Evolutionary conservation across 2,113 vertebrate species (phyloP), one percentile per base, ranked within the genome.

Genomic region (Corvus moneduloides): DNA sequence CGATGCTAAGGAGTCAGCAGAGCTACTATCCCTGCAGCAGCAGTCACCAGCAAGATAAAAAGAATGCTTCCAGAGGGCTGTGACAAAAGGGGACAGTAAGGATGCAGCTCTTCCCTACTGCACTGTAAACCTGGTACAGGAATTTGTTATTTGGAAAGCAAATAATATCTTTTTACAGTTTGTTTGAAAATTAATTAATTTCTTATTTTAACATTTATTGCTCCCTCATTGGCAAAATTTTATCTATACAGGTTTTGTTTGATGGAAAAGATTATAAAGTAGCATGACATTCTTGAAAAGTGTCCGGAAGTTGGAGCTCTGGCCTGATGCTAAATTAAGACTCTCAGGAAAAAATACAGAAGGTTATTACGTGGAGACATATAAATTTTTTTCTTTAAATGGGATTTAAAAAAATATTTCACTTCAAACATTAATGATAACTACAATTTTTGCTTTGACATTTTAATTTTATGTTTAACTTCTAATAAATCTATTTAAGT

Each of bases 261-360:
- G 74, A 94, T 93, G 90, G 92, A 95, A 96, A 97, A 71, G 4
- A 44, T 83, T 33, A 86, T 61, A 78, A 95, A 75, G 84, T 85
- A 89, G 49, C 64, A 81, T 79, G 77, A 59, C 30, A 73, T 95
- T 93, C 87, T 87, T 54, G 48, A 79, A 91, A 73, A 41, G 16
- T 2, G 5, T 12, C 27, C 76, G 41, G n/a, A 88, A 66, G 2
- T 2, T 62, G 23, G 11, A 73, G 21, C 14, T 78, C 56, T 74
- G 23, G 3, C 10, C 35, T 77, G 21, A 26, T 81, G 35, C 2
- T 48, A 64, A 20, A 30, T 46, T 16, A 46, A 56, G 79, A 23
- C 7, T 55, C 46, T 37, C 0, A 4, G 19, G 17, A 39, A 63
- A 88, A 87, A 48, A 4, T n/a, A 13, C 10, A 66, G 74, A 68